Conservation (phyloP, 2,797 vertebrate genomes). For the Crax fasciolata region DNA sequence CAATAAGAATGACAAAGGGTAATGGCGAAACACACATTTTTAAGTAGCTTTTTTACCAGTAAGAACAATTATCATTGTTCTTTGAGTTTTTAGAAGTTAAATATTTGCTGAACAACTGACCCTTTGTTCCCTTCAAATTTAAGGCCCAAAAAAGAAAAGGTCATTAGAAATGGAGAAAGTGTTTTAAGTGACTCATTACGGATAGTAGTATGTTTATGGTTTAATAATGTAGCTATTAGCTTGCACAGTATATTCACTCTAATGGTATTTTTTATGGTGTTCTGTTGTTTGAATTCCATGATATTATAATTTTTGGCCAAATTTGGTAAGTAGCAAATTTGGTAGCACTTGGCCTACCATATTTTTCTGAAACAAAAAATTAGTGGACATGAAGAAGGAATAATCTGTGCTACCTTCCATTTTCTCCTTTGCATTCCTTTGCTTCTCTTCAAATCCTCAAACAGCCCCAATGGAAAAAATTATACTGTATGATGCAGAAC, state of each 20-base stretch:
- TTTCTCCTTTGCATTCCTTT: not conserved
- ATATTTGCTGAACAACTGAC: not conserved
- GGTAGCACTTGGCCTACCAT: not conserved
- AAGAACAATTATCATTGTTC: not conserved
- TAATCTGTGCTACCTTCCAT: not conserved
- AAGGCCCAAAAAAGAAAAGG: not conserved
- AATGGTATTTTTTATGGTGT: not conserved
- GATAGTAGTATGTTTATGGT: not conserved
- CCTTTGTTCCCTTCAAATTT: not conserved
- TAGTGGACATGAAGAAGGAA: not conserved
- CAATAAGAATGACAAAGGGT: not conserved
- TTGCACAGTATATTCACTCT: not conserved
- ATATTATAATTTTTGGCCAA: not conserved
- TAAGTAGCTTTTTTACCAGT: not conserved
- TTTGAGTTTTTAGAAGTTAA: not conserved
- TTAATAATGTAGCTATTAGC: not conserved
- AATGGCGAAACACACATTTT: not conserved
- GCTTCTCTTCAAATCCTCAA: not conserved
- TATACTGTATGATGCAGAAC: conserved; percentile 4
- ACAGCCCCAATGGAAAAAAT: not conserved
- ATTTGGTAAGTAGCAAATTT: not conserved
- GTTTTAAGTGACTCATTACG: not conserved
- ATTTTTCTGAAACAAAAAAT: not conserved
- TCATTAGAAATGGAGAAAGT: not conserved
- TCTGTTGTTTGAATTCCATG: not conserved